Percentiles rank a stretch among this genome's conserved stretches.
Conservation (phyloP, 2,888 invertebrate genomes). For the Barypeithes pellucidus region DNA sequence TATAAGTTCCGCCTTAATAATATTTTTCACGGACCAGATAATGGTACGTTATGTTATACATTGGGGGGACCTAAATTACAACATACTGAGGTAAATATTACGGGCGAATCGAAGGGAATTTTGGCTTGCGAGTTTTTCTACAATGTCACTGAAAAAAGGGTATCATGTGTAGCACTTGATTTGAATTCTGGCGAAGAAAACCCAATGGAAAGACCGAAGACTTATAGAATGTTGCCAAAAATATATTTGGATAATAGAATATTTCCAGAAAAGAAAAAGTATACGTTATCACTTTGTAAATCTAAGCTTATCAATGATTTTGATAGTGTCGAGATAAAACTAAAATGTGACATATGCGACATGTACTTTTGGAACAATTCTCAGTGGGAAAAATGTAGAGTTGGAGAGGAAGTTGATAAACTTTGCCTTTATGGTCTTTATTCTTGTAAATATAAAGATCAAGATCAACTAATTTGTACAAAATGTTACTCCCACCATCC, state of each 20-base stretch:
- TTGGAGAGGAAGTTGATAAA: too few species aligned
- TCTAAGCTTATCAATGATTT: constrained; percentile 1
- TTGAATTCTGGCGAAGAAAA: background rate
- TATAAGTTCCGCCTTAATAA: background rate
- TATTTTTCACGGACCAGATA: background rate
- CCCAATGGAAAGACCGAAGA: too few species aligned
- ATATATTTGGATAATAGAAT: background rate
- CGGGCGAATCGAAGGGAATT: background rate
- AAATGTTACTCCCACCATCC: background rate
- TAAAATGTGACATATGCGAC: constrained; percentile 6
- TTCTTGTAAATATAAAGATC: background rate
- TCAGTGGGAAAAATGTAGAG: background rate
- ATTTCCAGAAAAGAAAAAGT: background rate
- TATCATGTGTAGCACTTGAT: background rate
- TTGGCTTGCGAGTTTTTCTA: background rate
- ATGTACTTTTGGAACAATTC: constrained; percentile 12
- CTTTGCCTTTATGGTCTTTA: background rate
- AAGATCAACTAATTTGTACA: background rate
- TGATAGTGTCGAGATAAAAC: background rate
- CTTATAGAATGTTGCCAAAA: constrained; percentile 3
- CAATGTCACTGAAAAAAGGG: background rate
- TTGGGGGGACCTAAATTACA: background rate
- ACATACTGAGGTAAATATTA: background rate
- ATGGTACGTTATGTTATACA: background rate
- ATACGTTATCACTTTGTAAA: constrained; percentile 14